Evolutionary conservation across 2,113 vertebrate species (phyloP).

Genomic region (Gobio gobio): DNA sequence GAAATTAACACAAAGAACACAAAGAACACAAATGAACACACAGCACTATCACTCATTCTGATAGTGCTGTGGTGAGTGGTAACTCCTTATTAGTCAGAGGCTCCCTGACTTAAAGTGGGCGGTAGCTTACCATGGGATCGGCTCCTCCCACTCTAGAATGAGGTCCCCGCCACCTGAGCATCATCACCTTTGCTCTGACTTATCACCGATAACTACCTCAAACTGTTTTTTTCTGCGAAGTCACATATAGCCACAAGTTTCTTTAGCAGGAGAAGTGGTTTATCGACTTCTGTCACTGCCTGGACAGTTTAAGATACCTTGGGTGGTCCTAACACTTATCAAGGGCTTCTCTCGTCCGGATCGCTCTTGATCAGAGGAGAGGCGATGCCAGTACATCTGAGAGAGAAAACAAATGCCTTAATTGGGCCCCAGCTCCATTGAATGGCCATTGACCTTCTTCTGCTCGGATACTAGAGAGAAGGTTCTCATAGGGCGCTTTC

Average conservation of each 20-base stretch:
- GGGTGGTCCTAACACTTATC: background rate
- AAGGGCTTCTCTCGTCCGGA: too few species aligned
- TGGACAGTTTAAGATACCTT: background rate
- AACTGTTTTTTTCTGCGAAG: background rate
- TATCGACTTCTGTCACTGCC: background rate
- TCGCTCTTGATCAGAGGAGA: too few species aligned
- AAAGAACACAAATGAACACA: too few species aligned
- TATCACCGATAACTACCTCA: background rate
- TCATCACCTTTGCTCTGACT: background rate
- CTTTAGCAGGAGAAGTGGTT: background rate
- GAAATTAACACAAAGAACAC: background rate
- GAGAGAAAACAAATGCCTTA: too few species aligned
- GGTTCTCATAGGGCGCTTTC: too few species aligned
- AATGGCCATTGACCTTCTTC: too few species aligned
- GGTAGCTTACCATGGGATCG: background rate
- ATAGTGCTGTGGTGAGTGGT: background rate
- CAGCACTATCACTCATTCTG: background rate
- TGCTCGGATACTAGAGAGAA: too few species aligned
- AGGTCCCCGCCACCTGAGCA: background rate
- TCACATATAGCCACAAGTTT: background rate
- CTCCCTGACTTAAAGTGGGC: background rate
- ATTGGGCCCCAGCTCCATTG: too few species aligned
- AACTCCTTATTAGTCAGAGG: background rate
- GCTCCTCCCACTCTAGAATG: background rate
- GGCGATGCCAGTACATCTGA: too few species aligned